These are phyloP conservation scores for Trachymyrmex cornetzi DNA, from an alignment of 1,140 invertebrate genomes.

Conservation along the genomic window DNA sequence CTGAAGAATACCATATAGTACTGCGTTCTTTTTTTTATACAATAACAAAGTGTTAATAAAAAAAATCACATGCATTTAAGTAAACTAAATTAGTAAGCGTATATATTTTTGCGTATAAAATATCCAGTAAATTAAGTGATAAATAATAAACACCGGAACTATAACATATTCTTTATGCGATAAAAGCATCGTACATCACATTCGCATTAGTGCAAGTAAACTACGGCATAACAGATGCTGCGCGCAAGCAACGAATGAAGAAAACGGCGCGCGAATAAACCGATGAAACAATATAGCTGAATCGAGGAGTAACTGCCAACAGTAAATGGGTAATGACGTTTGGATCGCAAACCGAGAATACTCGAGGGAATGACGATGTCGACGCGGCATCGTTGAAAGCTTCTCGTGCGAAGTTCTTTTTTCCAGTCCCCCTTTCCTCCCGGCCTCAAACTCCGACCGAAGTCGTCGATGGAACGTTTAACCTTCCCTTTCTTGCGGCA, in stretches of 20 bases:
- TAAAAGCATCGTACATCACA: background rate
- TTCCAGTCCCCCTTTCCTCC: background rate
- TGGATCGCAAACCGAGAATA: constrained; percentile 65
- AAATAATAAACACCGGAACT: background rate
- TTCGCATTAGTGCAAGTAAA: constrained; percentile 20
- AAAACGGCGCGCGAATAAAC: constrained; percentile 68
- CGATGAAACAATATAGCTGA: constrained; percentile 72
- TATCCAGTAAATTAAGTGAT: background rate
- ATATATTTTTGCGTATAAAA: background rate
- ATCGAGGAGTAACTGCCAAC: constrained; percentile 43
- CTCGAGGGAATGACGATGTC: constrained; percentile 62
- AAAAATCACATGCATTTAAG: background rate
- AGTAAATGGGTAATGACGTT: constrained; percentile 72
- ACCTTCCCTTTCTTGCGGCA: constrained; percentile 70
- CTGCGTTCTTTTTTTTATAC: background rate
- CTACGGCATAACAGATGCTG: constrained; percentile 51
- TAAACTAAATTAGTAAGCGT: background rate
- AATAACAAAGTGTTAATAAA: background rate
- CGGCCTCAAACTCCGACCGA: constrained; percentile 16
- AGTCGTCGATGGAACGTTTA: constrained; percentile 74
- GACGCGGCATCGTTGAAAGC: constrained; percentile 57
- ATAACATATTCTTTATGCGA: background rate
- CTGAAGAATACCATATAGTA: background rate
- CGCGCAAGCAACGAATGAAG: constrained; percentile 65
- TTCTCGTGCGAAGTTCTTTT: constrained; percentile 52